These are phyloP conservation scores for Sporophila hypoxantha DNA, from an alignment of 2,113 vertebrate genomes.

Conservation along the genomic window DNA sequence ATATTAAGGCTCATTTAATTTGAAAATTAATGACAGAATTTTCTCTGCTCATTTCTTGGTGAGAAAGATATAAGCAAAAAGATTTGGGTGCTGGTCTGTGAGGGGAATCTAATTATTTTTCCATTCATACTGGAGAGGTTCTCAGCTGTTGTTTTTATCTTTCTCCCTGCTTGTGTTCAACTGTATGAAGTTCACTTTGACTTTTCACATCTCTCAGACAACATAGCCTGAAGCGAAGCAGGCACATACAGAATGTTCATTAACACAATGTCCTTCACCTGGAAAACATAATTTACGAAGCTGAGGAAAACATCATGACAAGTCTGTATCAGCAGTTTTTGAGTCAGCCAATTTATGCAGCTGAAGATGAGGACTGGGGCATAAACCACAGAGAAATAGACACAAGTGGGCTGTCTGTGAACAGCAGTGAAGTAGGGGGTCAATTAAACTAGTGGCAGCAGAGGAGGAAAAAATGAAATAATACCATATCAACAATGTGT, in stretches of 20 bases:
- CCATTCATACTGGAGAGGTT: not conserved
- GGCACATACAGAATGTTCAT: slow-evolving; percentile 14
- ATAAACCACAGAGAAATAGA: slow-evolving; percentile 12
- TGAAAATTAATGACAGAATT: not conserved
- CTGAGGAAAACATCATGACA: slow-evolving; percentile 9
- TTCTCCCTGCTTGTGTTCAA: not conserved
- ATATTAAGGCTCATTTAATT: slow-evolving; percentile 3
- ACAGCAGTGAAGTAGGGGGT: not conserved
- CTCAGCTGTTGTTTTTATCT: not conserved
- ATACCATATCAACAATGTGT: not conserved
- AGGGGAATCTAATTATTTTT: not conserved
- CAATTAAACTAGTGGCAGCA: not conserved
- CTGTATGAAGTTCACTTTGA: not conserved
- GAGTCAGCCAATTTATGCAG: slow-evolving; percentile 37
- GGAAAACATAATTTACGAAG: slow-evolving; percentile 56
- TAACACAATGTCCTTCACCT: slow-evolving; percentile 53
- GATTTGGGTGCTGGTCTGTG: not conserved
- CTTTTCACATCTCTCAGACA: slow-evolving; percentile 1
- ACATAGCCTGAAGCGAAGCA: slow-evolving; percentile 11
- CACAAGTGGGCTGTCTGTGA: not conserved
- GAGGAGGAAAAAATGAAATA: not conserved
- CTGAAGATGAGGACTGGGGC: slow-evolving; percentile 1
- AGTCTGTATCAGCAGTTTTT: slow-evolving; percentile 35
- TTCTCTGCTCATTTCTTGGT: not conserved
- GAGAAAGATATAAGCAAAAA: not conserved